Evolutionary conservation across 2,888 invertebrate genomes (phyloP).

Genomic region (Crioceris asparagi): DNA sequence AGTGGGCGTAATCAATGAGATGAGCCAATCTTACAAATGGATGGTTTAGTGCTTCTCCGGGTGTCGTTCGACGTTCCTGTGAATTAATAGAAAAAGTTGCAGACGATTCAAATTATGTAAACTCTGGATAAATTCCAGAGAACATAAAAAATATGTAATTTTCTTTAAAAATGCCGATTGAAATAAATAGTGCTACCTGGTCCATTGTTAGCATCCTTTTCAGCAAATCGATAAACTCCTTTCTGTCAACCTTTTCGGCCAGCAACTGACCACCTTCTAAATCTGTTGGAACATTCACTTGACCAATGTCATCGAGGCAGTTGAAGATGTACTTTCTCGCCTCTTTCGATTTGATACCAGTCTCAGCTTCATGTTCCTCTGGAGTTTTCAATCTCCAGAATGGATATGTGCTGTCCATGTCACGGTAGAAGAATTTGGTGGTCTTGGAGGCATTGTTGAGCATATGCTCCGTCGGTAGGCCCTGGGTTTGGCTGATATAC

Average conservation of each 20-base stretch:
- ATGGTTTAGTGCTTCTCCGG: slow-evolving; percentile 91
- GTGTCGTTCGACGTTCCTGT: slow-evolving; percentile 87
- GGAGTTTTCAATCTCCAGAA: slow-evolving; percentile 87
- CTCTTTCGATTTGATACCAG: slow-evolving; percentile 97
- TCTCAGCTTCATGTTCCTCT: slow-evolving; percentile 96
- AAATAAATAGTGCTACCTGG: slow-evolving; percentile 54
- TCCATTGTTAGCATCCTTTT: slow-evolving; percentile 99
- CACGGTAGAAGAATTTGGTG: slow-evolving; percentile 94
- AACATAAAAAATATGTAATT: slow-evolving; percentile 6
- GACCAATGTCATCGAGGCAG: slow-evolving; percentile 96
- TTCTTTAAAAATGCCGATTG: slow-evolving; percentile 1
- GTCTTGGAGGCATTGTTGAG: slow-evolving; percentile 95
- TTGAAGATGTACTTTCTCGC: slow-evolving; percentile 99
- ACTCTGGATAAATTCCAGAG: slow-evolving; percentile 2
- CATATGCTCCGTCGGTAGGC: slow-evolving; percentile 96
- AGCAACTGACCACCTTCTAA: slow-evolving; percentile 91
- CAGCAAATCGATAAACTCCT: slow-evolving; percentile 94
- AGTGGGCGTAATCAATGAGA: slow-evolving; percentile 91
- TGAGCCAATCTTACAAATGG: slow-evolving; percentile 90
- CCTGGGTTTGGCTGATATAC: slow-evolving; percentile 65
- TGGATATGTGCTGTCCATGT: slow-evolving; percentile 84
- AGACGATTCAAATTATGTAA: slow-evolving; percentile 7
- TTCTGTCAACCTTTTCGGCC: slow-evolving; percentile 93
- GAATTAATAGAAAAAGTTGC: slow-evolving; percentile 17
- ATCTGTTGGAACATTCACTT: slow-evolving; percentile 94